Evolutionary conservation across 2,113 vertebrate genomes (phyloP).

Genomic region (Machaerirhynchus nigripectus): DNA sequence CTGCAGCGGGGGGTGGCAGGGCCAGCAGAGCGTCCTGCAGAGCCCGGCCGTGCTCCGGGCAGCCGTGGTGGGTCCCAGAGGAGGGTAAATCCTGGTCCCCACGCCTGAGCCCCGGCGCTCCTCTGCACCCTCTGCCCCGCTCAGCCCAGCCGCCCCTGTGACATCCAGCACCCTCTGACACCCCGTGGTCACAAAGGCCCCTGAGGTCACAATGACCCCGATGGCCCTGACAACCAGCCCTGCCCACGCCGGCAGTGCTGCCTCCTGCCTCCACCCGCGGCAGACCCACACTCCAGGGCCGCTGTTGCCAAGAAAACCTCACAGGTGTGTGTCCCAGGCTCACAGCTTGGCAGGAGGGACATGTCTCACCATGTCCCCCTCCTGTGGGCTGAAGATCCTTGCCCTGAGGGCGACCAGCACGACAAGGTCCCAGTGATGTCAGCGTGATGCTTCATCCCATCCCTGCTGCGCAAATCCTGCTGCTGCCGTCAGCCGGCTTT

Average conservation of each 20-base stretch:
- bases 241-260: accelerated
- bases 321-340: not conserved
- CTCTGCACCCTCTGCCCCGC: not conserved
- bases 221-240: accelerated
- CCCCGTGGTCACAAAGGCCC: not conserved
- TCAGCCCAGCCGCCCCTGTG: not conserved
- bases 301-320: accelerated
- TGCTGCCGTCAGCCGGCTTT: accelerated
- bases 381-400: not conserved
- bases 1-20: not conserved
- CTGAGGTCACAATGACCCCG: not conserved
- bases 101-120: accelerated
- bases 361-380: accelerated
- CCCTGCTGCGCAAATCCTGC: accelerated
- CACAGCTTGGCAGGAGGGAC: not conserved
- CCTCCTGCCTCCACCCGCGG: not conserved
- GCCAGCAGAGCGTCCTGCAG: not conserved
- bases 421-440: not conserved
- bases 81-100: not conserved
- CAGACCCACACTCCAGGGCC: accelerated
- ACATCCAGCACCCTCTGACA: not conserved
- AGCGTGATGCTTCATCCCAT: accelerated
- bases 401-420: not conserved
- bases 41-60: not conserved
- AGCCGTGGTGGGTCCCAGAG: accelerated